phyloP scores from a whole-genome alignment of 2,797 vertebrate species.

The Pitangus sulphuratus region DNA sequence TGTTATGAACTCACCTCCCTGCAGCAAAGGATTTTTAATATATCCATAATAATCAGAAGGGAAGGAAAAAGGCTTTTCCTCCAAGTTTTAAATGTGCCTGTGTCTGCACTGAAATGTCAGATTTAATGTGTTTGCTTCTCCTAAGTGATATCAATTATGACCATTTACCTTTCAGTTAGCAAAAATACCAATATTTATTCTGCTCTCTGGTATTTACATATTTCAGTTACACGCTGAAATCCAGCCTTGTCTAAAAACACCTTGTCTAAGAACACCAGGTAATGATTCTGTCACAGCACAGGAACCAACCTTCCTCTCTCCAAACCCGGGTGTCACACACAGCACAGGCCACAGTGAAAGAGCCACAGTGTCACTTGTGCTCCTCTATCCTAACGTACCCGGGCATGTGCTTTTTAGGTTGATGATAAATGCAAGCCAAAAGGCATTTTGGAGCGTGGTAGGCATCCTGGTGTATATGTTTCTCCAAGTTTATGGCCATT shows the following conservation, averaged over 20 bases:
- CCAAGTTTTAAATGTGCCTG: background rate
- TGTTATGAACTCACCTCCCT: background rate
- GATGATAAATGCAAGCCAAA: background rate
- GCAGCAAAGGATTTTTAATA: background rate
- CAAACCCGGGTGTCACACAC: background rate
- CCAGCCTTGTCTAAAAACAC: background rate
- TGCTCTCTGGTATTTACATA: background rate
- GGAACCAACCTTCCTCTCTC: background rate
- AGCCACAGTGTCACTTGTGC: accelerated
- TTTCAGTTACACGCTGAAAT: background rate
- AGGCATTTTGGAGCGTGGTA: background rate
- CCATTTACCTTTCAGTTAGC: conserved; percentile 13
- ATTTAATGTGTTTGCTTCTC: conserved; percentile 29
- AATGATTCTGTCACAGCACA: background rate
- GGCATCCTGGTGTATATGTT: background rate
- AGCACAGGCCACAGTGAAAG: background rate
- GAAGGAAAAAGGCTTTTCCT: background rate
- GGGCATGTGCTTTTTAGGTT: background rate
- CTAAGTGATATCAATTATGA: conserved; percentile 15
- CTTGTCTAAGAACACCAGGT: background rate
- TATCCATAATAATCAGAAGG: background rate
- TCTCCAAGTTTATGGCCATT: background rate
- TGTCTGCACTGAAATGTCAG: conserved; percentile 9
- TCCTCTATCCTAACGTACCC: background rate
- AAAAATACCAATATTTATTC: conserved; percentile 43